A percentile compares a stretch with the other conserved stretches of the same genome.
Conservation (phyloP, 2,888 invertebrate species). For the Endomychus coccineus region DNA sequence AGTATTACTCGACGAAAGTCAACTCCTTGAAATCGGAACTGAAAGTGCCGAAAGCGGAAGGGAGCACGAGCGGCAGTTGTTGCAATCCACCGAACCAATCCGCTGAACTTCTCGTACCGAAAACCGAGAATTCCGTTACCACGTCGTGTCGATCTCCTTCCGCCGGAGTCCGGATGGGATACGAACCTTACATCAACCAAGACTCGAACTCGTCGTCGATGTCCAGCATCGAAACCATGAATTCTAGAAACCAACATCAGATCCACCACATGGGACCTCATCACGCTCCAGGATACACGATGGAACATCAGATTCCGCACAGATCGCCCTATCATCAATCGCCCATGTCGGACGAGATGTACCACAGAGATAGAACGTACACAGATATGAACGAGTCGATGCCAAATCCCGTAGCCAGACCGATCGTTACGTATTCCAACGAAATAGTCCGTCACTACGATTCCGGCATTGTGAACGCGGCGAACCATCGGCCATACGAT, state of each 20-base stretch:
- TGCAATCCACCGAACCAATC: constrained; percentile 46
- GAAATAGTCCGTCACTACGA: constrained; percentile 48
- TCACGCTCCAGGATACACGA: constrained; percentile 36
- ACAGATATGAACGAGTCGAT: constrained; percentile 56
- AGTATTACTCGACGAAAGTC: constrained; percentile 33
- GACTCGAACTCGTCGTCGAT: constrained; percentile 65
- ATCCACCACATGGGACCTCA: constrained; percentile 36
- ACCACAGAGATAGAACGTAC: constrained; percentile 48
- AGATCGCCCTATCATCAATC: constrained; percentile 58
- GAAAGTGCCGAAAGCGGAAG: constrained; percentile 50
- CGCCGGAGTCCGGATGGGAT: constrained; percentile 46
- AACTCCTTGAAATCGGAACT: constrained; percentile 40
- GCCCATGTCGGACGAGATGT: constrained; percentile 51
- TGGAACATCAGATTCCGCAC: constrained; percentile 43
- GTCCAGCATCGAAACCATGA: constrained; percentile 63
- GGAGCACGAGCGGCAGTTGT: constrained; percentile 40
- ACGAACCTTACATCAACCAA: constrained; percentile 59
- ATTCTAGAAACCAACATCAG: constrained; percentile 28
- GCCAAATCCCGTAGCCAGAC: constrained; percentile 45
- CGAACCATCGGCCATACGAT: constrained; percentile 53
- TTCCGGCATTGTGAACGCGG: constrained; percentile 44
- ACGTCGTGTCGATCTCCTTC: constrained; percentile 46
- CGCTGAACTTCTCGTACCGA: constrained; percentile 57
- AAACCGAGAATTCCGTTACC: constrained; percentile 53
- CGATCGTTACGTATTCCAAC: constrained; percentile 53